Conservation (phyloP, 37 sponge, comb jelly and placozoan species). For the Cliona cf. orientalis region DNA sequence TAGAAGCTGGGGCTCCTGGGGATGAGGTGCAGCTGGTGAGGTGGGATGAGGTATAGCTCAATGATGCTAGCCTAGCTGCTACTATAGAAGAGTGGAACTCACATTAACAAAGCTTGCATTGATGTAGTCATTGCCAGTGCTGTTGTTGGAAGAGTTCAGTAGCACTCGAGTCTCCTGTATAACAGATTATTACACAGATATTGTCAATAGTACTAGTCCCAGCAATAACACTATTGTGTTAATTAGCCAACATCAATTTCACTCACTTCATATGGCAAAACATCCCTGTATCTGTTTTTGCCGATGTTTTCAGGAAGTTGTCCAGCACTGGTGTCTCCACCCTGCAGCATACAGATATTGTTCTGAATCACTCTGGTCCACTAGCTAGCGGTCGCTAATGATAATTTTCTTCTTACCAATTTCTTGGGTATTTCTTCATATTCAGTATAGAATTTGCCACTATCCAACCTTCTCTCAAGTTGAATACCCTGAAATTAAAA, state of each 20-base stretch:
- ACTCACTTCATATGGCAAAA: slow-evolving; percentile 89
- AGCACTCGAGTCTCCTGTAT: slow-evolving; percentile 65
- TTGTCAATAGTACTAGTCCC: background rate
- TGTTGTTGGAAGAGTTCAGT: slow-evolving; percentile 74
- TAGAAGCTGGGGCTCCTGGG: too few relatives aligned
- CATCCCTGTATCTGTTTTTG: slow-evolving; percentile 90
- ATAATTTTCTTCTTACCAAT: slow-evolving; percentile 43
- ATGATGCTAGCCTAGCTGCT: too few relatives aligned
- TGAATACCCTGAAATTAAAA: slow-evolving; percentile 34
- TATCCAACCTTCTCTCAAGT: slow-evolving; percentile 44
- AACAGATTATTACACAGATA: background rate
- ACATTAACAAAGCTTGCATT: slow-evolving; percentile 86
- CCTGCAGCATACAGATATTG: slow-evolving; percentile 39
- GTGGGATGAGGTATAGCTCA: too few relatives aligned
- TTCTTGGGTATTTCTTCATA: slow-evolving; percentile 59
- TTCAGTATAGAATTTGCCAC: slow-evolving; percentile 53
- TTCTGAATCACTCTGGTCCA: too few relatives aligned
- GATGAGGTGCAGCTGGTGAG: too few relatives aligned
- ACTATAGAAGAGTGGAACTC: too few relatives aligned
- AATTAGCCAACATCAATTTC: background rate
- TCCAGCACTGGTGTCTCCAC: slow-evolving; percentile 31
- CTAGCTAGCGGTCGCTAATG: too few relatives aligned
- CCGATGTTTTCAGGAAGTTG: slow-evolving; percentile 59
- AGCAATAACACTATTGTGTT: background rate
- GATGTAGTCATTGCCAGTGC: slow-evolving; percentile 86